Percentiles rank a stretch among this genome's conserved stretches.
These are phyloP conservation scores for Drosophila setosimentum DNA, from an alignment of 2,888 invertebrate genomes.

Conservation along the genomic window DNA sequence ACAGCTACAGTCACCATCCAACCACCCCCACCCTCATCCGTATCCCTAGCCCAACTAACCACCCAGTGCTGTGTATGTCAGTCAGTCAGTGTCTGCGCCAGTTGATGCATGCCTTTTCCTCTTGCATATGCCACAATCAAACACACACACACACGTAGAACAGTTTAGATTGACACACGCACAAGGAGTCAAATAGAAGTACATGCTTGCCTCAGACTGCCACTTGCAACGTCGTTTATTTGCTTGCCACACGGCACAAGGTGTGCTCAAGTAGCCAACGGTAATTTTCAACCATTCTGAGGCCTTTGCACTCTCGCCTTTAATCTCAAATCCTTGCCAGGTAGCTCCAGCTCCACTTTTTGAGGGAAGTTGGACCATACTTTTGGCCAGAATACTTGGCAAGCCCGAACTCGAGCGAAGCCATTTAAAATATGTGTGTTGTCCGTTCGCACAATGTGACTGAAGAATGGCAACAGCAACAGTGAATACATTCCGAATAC, in stretches of 20 bases:
- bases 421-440: not conserved
- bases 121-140: slow-evolving; percentile 54
- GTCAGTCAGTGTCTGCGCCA: slow-evolving; percentile 39
- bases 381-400: too few relatives aligned
- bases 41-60: slow-evolving; percentile 15
- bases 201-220: not conserved
- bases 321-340: slow-evolving; percentile 22
- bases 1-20: not conserved
- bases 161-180: slow-evolving; percentile 52
- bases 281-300: slow-evolving; percentile 48
- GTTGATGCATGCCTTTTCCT: slow-evolving; percentile 78
- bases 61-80: slow-evolving; percentile 6
- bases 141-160: slow-evolving; percentile 26
- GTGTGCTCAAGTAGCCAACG: slow-evolving; percentile 63
- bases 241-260: slow-evolving; percentile 37
- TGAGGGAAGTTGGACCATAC: too few relatives aligned
- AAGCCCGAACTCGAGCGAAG: too few relatives aligned
- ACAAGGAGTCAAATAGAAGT: slow-evolving; percentile 3
- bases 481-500: slow-evolving; percentile 32
- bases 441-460: not conserved
- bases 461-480: not conserved
- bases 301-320: slow-evolving; percentile 59
- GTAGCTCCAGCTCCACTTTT: not conserved
- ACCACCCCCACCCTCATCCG: too few relatives aligned
- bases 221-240: slow-evolving; percentile 48